Conservation (phyloP, 2,888 invertebrate species). For the Dione vanillae region DNA sequence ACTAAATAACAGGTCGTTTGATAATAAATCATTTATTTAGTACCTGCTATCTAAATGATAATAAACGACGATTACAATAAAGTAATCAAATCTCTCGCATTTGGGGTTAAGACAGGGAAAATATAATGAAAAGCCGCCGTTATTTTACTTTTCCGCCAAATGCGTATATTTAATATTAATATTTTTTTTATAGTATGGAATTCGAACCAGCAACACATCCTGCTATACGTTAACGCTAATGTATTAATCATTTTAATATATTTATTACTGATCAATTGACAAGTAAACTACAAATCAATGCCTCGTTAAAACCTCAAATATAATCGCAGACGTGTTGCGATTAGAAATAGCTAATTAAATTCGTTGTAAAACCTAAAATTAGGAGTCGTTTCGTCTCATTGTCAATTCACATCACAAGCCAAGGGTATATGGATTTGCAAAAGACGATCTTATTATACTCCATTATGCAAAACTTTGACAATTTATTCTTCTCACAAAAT, state of each 20-base stretch:
- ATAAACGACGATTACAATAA: too few species aligned
- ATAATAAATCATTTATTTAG: not conserved
- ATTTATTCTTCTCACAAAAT: constrained; percentile 42
- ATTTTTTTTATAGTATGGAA: too few species aligned
- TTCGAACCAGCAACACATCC: not conserved
- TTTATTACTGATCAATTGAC: constrained; percentile 38
- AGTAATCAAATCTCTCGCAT: too few species aligned
- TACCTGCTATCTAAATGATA: not conserved
- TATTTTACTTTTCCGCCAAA: not conserved
- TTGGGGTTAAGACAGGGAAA: not conserved
- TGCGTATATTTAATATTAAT: not conserved
- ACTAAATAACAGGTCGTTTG: not conserved
- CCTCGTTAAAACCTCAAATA: constrained; percentile 40
- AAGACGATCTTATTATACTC: constrained; percentile 38
- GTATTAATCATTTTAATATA: not conserved
- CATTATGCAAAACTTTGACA: constrained; percentile 41
- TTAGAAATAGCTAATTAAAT: constrained; percentile 41
- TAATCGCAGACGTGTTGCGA: constrained; percentile 43
- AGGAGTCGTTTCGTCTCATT: constrained; percentile 23
- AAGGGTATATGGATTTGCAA: constrained; percentile 38
- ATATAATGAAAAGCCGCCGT: not conserved
- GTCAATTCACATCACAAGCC: constrained; percentile 37
- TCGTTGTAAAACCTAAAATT: constrained; percentile 31
- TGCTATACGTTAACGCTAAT: not conserved
- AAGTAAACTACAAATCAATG: constrained; percentile 40